Base-by-base conservation (phyloP, 2,888 invertebrate genomes). In the Acronicta leporina region DNA sequence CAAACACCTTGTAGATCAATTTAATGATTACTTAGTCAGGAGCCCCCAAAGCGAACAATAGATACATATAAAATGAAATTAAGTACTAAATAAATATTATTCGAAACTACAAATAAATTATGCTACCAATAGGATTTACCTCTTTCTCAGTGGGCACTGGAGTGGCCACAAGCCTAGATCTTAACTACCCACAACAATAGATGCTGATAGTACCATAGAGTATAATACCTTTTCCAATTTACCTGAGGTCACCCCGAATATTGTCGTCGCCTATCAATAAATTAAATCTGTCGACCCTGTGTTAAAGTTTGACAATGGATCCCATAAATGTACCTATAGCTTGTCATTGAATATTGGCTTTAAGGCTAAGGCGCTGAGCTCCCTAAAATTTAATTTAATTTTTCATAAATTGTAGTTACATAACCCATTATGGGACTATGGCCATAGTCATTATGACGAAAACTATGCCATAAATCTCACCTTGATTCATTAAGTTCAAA, bases 261-360 rank as follows among this genome's bases (percentile, higher is more conserved):
- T 74, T 74, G 62, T 45, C 42, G 45, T 25, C 9, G 56, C 55
- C 75, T 87, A 87, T 87, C 87, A 79, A 77, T 83, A 87, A 86
- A 87, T 87, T 83, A 83, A 78, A 87, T 87, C 85, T 76, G 71
- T 61, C 68, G 75, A 69, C 76, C 73, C 73, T 72, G 56, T 63
- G 52, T 73, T 69, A 57, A 20, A 59, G 57, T 56, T 20, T 69
- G 61, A 80, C 80, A 84, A 82, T 81, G 62, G 62, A 40, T 27
- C 46, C 43, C 38, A 61, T 61, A 50, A 51, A 59, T 57, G 38
- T 38, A n/a, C n/a, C n/a, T n/a, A n/a, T 38, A 38, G n/a, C 8
- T n/a, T n/a, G 48, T 65, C 61, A 52, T 35, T 46, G 27, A 47
- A 33, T 45, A 40, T 52, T 33, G 35, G 20, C 14, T 44, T 35